Evolutionary conservation across 2,797 vertebrate species (phyloP), one percentile per base, ranked within the genome.

Genomic region (Florisuga fusca): DNA sequence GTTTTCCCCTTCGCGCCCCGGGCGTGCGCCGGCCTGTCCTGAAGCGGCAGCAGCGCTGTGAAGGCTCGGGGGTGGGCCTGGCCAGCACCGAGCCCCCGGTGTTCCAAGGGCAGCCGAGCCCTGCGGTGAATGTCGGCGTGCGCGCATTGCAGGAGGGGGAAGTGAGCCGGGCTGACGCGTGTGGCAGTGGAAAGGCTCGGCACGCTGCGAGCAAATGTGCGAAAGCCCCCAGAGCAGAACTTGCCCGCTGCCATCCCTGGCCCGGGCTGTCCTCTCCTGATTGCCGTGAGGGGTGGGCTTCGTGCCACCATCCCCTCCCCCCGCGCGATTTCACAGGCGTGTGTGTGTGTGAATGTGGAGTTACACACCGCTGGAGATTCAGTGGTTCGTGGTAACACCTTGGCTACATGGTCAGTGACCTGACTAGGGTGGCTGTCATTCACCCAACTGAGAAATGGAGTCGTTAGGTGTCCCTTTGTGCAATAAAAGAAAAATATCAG

Each of bases 291-390:
- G 21, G 9, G 1, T 0, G 43, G n/a, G 6, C 43, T 29, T 3
- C 1, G 1, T 48, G 4, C 55, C 61, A 6, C 12, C 22, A 3
- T 38, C 33, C 27, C 29, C 4, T 12, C 8, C 0, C 58, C 19
- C 11, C 66, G 0, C 3, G 1, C 12, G 0, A 3, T 4, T 15
- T 12, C n/a, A 17, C 33, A 3, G 10, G n/a, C 2, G 0, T 3
- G 1, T 3, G 1, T 2, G 26, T 15, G 68, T 15, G 45, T 31
- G n/a, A 27, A 29, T 3, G 1, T 8, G 54, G 61, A 1, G 0
- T 22, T 41, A 7, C 7, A 15, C 73, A 2, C 54, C 5, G 58
- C 36, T 25, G 31, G 54, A 38, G 59, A 33, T 48, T 0, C 9
- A 12, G 20, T 8, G 41, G 12, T 18, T 81, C 23, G 1, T 29